Conservation (phyloP, 2,113 vertebrate species). For the Typhlomys cinereus region DNA sequence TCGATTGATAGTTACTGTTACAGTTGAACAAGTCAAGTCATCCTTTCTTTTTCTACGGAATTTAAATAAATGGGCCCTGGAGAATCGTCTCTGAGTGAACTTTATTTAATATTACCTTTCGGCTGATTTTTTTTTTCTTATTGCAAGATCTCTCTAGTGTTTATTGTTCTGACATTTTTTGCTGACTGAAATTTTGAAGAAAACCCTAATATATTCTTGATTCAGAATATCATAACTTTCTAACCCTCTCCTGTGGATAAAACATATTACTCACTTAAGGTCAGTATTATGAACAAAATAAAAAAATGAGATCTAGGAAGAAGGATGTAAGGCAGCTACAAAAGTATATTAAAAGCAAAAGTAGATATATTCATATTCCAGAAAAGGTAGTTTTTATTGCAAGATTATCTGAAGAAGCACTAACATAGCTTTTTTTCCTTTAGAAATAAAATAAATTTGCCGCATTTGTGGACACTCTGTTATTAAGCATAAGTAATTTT, state of each 20-base stretch:
- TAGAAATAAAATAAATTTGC: neutral
- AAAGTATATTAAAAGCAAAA: conserved; percentile 43
- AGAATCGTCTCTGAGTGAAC: conserved; percentile 62
- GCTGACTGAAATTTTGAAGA: conserved; percentile 53
- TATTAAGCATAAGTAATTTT: neutral
- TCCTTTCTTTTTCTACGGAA: conserved; percentile 39
- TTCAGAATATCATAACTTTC: conserved; percentile 61
- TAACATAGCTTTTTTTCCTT: neutral
- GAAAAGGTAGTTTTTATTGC: conserved; percentile 54
- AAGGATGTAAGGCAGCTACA: conserved; percentile 26
- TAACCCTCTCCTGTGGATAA: conserved; percentile 55
- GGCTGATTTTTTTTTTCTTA: conserved; percentile 59
- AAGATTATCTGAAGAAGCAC: neutral
- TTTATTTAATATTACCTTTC: conserved; percentile 70
- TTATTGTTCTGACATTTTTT: conserved; percentile 55
- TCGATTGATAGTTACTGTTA: conserved; percentile 45
- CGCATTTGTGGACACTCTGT: neutral
- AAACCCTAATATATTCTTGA: conserved; percentile 66
- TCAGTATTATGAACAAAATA: conserved; percentile 63
- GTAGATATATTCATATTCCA: conserved; percentile 5
- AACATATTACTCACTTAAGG: conserved; percentile 70
- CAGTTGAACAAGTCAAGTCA: conserved; percentile 50
- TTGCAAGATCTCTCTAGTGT: conserved; percentile 59
- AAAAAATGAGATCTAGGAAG: conserved; percentile 47
- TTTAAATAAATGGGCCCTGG: conserved; percentile 63